Evolutionary conservation across 2,113 vertebrate genomes (phyloP).

Genomic region (Poeciliopsis retropinna): DNA sequence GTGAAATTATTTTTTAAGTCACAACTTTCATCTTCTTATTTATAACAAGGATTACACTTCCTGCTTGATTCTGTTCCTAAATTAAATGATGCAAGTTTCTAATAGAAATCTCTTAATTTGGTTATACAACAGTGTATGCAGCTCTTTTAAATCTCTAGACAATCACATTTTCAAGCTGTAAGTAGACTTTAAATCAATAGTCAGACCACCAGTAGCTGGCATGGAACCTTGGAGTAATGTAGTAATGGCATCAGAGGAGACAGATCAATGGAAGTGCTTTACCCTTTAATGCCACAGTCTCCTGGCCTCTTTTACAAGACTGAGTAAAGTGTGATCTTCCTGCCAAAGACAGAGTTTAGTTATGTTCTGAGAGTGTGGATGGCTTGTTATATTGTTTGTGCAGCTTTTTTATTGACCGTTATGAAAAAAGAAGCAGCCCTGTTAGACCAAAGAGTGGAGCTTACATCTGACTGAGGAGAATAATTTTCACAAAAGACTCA

Average conservation of each 20-base stretch:
- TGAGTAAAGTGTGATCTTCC: constrained; percentile 1
- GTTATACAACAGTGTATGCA: not conserved
- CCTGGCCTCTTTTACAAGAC: not conserved
- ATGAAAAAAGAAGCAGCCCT: not conserved
- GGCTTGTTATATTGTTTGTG: not conserved
- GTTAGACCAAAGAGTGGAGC: not conserved
- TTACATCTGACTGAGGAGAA: not conserved
- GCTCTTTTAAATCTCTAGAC: not conserved
- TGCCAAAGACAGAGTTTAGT: not conserved
- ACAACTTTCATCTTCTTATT: not conserved
- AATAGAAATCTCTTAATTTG: not conserved
- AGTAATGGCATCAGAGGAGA: constrained; percentile 13
- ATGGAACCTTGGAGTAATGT: constrained; percentile 13
- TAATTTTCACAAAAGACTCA: no score
- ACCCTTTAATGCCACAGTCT: constrained; percentile 11
- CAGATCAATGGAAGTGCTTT: constrained; percentile 10
- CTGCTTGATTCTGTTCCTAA: not conserved
- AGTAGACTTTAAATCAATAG: constrained; percentile 4
- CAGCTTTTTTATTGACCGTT: not conserved
- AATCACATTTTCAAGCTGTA: not conserved
- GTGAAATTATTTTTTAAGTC: not conserved
- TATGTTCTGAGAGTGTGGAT: not conserved
- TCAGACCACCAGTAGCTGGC: constrained; percentile 2
- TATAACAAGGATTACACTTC: not conserved
- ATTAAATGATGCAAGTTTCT: not conserved